Evolutionary conservation across 2,113 vertebrate genomes (phyloP).

Genomic region (Hemibagrus wyckioides): DNA sequence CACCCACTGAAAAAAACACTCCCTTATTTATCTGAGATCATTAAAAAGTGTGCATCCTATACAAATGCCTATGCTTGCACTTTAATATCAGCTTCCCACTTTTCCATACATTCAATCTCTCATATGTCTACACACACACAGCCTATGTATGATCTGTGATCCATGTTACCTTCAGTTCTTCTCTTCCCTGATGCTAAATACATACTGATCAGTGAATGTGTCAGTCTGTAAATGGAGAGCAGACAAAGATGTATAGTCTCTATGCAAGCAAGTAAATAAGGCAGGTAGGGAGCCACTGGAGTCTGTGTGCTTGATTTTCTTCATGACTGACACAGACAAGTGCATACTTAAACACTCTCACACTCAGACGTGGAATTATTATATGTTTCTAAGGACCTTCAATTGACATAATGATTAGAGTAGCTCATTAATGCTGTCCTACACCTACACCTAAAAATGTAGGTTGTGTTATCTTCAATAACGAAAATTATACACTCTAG

Average conservation of each 20-base stretch:
- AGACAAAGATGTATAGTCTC: background rate
- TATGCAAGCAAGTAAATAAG: background rate
- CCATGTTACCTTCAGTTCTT: background rate
- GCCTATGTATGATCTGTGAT: background rate
- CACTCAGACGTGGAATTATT: background rate
- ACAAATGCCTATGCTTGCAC: constrained; percentile 7
- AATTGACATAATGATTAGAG: background rate
- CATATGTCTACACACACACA: background rate
- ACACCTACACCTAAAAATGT: background rate
- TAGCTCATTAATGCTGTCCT: background rate
- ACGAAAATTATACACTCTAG: background rate
- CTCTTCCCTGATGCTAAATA: background rate
- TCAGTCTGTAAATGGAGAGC: background rate
- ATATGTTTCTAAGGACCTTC: background rate
- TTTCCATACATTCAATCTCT: background rate
- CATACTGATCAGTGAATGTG: background rate
- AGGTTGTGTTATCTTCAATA: background rate
- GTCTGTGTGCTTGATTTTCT: background rate
- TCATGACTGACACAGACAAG: background rate
- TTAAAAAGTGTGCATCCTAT: constrained; percentile 5
- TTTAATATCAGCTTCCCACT: constrained; percentile 16
- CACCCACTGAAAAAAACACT: constrained; percentile 25
- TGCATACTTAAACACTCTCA: constrained; percentile 27
- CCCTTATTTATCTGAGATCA: constrained; percentile 16
- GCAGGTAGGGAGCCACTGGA: background rate